Evolutionary conservation across 2,888 invertebrate species (phyloP).

Genomic region (Escarpia spicata): DNA sequence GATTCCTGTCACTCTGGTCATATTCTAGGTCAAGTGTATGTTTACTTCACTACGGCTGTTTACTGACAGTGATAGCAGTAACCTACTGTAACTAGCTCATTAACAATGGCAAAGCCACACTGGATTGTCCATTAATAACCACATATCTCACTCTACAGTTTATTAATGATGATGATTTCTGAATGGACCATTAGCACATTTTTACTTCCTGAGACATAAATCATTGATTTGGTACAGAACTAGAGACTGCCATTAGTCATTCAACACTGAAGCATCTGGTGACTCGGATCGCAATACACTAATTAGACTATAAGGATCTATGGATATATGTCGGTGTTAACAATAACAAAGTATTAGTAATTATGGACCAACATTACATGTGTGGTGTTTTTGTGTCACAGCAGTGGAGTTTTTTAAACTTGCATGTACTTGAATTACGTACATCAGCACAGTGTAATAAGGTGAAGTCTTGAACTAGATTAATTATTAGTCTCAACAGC

Average conservation of each 20-base stretch:
- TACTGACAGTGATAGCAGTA: background rate
- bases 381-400: background rate
- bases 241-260: background rate
- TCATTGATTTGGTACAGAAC: background rate
- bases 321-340: background rate
- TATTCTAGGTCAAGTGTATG: background rate
- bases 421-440: background rate
- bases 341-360: background rate
- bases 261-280: background rate
- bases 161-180: background rate
- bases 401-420: background rate
- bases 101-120: background rate
- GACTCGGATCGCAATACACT: background rate
- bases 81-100: background rate
- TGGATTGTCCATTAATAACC: background rate
- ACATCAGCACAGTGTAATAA: background rate
- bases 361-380: background rate
- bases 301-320: background rate
- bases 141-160: background rate
- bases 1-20: background rate
- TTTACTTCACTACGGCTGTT: background rate
- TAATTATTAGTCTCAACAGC: no score
- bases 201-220: background rate
- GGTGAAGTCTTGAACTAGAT: background rate
- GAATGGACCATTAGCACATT: background rate